Base-by-base conservation (phyloP, 1,140 invertebrate genomes). In the Ladona fulva region DNA sequence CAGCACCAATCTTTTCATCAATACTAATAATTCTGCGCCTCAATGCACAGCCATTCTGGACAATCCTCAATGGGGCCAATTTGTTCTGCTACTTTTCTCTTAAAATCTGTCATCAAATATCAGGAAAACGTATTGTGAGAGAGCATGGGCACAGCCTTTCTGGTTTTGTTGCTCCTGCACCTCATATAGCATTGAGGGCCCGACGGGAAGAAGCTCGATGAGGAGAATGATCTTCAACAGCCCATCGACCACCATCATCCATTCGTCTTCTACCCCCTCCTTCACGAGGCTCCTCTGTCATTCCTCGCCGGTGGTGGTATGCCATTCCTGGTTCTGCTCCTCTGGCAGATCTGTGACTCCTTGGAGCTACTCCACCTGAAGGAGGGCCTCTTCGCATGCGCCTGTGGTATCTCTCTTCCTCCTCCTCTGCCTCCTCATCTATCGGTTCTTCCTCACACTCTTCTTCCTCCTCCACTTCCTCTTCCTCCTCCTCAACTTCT, bases 121-220 rank as follows among this genome's bases (percentile, higher is more conserved):
- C 29, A 37, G 1, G 29, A 37, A 37, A 37, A 37, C 8, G 3
- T 37, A 8, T 37, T 37, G 29, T 37, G 3, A 37, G 8, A 37
- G 29, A 37, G 29, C 29, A 37, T 37, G 29, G 29, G 29, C 29
- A 37, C 29, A 37, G 29, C 52, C 52, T 19, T 16, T 66, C 52
- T 66, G 16, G 16, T 66, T 66, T 22, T 22, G 22, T 24, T 25
- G 16, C 74, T 24, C 24, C 74, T n/a, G 74, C 74, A 24, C 76
- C 24, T 59, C 86, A 87, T 81, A 87, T 86, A 81, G 85, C 87
- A 81, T 88, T 88, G 42, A 88, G 83, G 42, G 85, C 85, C 78
- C 87, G 82, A 77, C 87, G 83, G 25, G 87, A 87, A 19, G 86
- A 84, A 25, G 85, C 83, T 78, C 85, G 83, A 81, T 88, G 87